Base-by-base conservation (phyloP, 2,888 invertebrate genomes). In the Lithosia quadra region DNA sequence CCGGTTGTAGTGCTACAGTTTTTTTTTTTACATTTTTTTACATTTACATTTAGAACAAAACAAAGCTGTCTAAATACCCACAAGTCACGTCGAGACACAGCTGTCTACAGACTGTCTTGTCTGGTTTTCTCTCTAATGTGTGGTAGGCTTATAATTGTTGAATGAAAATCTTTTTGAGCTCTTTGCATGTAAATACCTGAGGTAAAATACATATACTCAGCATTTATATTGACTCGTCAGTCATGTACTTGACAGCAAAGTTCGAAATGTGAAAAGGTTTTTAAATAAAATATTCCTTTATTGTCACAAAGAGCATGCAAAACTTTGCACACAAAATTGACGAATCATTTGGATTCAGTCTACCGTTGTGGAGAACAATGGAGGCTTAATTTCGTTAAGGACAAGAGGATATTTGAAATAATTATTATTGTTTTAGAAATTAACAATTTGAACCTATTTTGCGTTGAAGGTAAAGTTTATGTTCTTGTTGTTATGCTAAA, bases 181-280 rank as follows among this genome's bases (percentile, higher is more conserved):
- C n/a, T n/a, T n/a, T n/a, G n/a, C n/a, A n/a, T n/a, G n/a, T n/a
- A n/a, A n/a, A n/a, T n/a, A n/a, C n/a, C n/a, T n/a, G n/a, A n/a
- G n/a, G n/a, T n/a, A n/a, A n/a, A n/a, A n/a, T n/a, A n/a, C n/a
- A n/a, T n/a, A n/a, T n/a, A n/a, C n/a, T n/a, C n/a, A n/a, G n/a
- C n/a, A n/a, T n/a, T n/a, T n/a, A n/a, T n/a, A n/a, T n/a, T n/a
- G 28, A 5, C 2, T 4, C 28, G 28, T 28, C 28, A 8, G 49
- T 15, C 5, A 18, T 18, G 9, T 9, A 39, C 22, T 22, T 36
- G 21, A 60, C 59, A 8, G 22, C 22, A 39, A 49, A 43, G 0
- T 43, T 18, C n/a, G 49, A 60, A 36, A 60, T 60, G 4, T 24
- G 24, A 24, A 60, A 60, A 60, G 8, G 13, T 60, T 60, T 39